Base-by-base conservation (phyloP, 2,888 invertebrate genomes). In the Diadromus collaris region DNA sequence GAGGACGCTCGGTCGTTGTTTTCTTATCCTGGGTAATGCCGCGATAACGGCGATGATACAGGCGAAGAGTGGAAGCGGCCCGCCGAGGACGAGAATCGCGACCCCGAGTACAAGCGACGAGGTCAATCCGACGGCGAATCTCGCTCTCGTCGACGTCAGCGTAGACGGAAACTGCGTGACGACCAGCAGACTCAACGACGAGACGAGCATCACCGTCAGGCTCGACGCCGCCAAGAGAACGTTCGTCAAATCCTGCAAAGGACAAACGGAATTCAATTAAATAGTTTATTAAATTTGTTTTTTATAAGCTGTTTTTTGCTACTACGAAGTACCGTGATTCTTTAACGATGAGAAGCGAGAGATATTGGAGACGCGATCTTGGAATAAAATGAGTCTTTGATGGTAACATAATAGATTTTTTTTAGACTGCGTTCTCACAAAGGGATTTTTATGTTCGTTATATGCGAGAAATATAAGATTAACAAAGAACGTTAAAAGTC, bases 21-120 rank as follows among this genome's bases (percentile, higher is more conserved):
- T 80, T 6, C 76, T 83, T 65, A 87, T 85, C 51, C 87, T 85
- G 4, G 90, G 90, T 79, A 97, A 93, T 9, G 95, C 92, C 0
- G 94, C 92, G 0, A 96, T 95, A 88, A 96, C 92, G 5, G 93
- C 93, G 78, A 96, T 91, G 95, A 95, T 82, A 24, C 86, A 83
- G 38, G 95, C 95, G 88, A 96, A 97, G 48, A 97, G 92, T 0
- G 96, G 95, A 83, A 96, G 86, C 13, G 94, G 94, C 4, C 94
- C 94, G 0, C 93, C 94, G 85, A 94, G 91, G 34, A 92, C 87
- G 63, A 95, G 90, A n/a, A 94, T 93, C 7, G 94, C 93, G 2
- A 92, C 92, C 0, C 94, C 94, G 0, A 95, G 91, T 58, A 92
- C 91, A 38, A 91, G 87, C 3, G 94, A 93, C 70, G 94, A 94